Conservation (phyloP, 2,797 vertebrate genomes). For the Glyptemys insculpta region DNA sequence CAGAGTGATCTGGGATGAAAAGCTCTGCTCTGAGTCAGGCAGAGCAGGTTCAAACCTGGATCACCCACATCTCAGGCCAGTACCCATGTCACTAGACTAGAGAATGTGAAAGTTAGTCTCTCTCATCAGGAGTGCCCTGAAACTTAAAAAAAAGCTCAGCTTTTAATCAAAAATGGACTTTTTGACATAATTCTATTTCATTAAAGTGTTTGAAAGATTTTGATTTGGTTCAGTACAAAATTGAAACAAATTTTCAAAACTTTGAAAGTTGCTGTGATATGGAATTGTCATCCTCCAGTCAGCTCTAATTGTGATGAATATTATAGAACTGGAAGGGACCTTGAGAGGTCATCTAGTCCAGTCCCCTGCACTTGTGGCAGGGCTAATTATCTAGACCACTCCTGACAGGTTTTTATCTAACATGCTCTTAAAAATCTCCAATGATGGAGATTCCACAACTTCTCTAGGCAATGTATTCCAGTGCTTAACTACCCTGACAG, state of each 20-base stretch:
- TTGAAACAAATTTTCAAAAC: background rate
- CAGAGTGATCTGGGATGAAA: background rate
- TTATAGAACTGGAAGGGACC: background rate
- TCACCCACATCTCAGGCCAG: background rate
- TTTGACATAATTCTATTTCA: background rate
- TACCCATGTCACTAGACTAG: background rate
- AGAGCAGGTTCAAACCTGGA: background rate
- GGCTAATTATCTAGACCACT: too few relatives aligned
- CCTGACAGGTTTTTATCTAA: too few relatives aligned
- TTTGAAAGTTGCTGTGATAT: constrained; percentile 51
- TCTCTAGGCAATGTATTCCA: too few relatives aligned
- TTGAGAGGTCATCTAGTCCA: too few relatives aligned
- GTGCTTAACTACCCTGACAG: too few relatives aligned
- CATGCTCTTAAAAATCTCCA: too few relatives aligned
- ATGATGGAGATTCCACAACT: too few relatives aligned
- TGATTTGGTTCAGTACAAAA: background rate
- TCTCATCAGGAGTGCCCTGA: background rate
- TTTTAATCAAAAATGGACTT: background rate
- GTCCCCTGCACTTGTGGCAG: too few relatives aligned
- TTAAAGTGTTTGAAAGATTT: background rate
- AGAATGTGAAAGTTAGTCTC: background rate
- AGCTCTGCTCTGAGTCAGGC: background rate
- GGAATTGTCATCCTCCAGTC: constrained; percentile 43
- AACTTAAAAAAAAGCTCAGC: background rate
- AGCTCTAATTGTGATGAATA: constrained; percentile 34